Conservation (phyloP, 2,797 vertebrate species). For the Anguilla obscura region DNA sequence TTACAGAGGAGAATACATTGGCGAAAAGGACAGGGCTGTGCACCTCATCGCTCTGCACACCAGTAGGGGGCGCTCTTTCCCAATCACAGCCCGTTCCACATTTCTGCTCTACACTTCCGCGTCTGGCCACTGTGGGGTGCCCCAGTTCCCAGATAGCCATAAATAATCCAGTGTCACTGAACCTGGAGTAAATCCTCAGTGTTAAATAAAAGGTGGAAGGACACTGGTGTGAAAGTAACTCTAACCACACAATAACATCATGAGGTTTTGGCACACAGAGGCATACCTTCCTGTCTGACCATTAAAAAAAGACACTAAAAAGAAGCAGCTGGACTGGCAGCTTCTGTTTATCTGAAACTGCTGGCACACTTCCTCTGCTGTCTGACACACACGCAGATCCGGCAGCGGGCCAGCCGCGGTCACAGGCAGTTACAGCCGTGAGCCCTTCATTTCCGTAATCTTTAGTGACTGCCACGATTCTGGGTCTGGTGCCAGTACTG, state of each 20-base stretch:
- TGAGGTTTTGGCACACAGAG: neutral
- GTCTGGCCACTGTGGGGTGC: neutral
- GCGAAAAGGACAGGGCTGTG: neutral
- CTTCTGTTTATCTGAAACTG: neutral
- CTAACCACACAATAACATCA: neutral
- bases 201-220: neutral
- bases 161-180: neutral
- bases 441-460: neutral
- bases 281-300: neutral
- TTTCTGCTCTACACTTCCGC: neutral
- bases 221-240: neutral
- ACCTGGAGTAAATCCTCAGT: neutral
- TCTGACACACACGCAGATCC: neutral
- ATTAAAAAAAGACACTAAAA: neutral
- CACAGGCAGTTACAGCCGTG: neutral
- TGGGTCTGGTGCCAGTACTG: neutral
- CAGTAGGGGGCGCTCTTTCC: neutral
- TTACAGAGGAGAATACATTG: neutral
- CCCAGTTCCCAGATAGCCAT: neutral
- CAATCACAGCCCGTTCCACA: neutral
- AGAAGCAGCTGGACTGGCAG: neutral
- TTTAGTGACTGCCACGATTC: neutral
- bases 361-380: slow-evolving; percentile 6
- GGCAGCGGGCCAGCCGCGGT: neutral
- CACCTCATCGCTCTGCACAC: neutral